phyloP scores from a whole-genome alignment of 2,113 vertebrate species.

The Psilopsiagon aurifrons region DNA sequence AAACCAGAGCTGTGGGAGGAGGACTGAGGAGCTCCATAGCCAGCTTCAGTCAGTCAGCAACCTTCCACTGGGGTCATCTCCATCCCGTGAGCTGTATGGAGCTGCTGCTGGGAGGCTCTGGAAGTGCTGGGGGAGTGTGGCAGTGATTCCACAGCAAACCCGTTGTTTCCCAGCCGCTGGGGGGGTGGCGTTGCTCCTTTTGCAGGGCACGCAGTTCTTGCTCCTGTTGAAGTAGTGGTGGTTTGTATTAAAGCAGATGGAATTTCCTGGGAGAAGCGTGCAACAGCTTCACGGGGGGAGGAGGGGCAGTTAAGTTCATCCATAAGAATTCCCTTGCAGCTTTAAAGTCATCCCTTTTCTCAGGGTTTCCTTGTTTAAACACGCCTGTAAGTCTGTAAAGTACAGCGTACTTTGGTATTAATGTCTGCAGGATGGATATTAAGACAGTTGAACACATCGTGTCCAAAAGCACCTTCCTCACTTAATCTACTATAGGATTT shows the following conservation, averaged over 20 bases:
- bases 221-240: not conserved
- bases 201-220: not conserved
- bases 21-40: not conserved
- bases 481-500: not conserved
- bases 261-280: not conserved
- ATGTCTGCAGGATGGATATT: not conserved
- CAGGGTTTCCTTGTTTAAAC: not conserved
- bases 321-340: not conserved
- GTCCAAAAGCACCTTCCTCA: not conserved
- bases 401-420: fast-evolving
- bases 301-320: not conserved
- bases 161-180: not conserved
- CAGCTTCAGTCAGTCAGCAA: not conserved
- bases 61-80: not conserved
- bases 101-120: not conserved
- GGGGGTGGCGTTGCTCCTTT: not conserved
- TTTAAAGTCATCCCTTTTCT: not conserved
- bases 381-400: not conserved
- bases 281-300: fast-evolving
- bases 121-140: not conserved
- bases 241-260: not conserved
- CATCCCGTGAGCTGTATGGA: not conserved
- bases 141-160: not conserved
- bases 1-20: not conserved
- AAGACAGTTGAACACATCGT: not conserved